Evolutionary conservation across 2,888 invertebrate species (phyloP).

Genomic region (Tetropium fuscum): DNA sequence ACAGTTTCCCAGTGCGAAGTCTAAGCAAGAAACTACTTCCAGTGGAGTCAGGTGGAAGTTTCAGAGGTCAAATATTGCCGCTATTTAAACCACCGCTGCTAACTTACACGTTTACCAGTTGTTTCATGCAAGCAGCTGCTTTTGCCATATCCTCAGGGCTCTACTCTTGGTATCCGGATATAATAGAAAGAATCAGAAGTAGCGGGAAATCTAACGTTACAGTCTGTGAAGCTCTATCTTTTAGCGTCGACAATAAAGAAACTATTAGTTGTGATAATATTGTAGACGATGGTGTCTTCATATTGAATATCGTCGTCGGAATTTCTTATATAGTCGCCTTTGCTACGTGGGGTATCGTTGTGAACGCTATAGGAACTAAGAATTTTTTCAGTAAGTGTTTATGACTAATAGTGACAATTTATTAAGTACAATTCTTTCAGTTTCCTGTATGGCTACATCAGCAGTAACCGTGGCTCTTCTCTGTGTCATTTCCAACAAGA

Average conservation of each 20-base stretch:
- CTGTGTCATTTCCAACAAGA: constrained; percentile 42
- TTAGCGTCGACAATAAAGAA: constrained; percentile 10
- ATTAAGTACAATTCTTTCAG: constrained; percentile 30
- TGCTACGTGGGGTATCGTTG: constrained; percentile 31
- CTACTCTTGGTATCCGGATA: constrained; percentile 51
- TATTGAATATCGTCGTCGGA: constrained; percentile 46
- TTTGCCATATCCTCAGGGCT: constrained; percentile 51
- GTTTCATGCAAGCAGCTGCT: constrained; percentile 48
- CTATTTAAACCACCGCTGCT: constrained; percentile 45
- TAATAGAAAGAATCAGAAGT: constrained; percentile 47
- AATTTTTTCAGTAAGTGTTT: constrained; percentile 38
- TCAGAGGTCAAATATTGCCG: constrained; percentile 41
- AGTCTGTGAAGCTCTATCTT: constrained; percentile 49
- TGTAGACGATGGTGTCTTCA: constrained; percentile 38
- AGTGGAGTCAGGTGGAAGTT: constrained; percentile 7
- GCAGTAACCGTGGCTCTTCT: constrained; percentile 32
- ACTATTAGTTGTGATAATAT: neutral
- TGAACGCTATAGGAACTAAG: constrained; percentile 34
- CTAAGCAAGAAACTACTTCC: constrained; percentile 28
- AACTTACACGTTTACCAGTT: constrained; percentile 42
- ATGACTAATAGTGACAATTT: neutral
- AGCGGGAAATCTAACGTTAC: constrained; percentile 34
- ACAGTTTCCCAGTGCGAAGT: constrained; percentile 45
- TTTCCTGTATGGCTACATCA: constrained; percentile 37
- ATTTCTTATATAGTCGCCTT: constrained; percentile 36